A percentile compares a stretch with the other conserved stretches of the same genome.
phyloP scores from a whole-genome alignment of 2,113 vertebrate genomes.

The Dipodomys merriami region DNA sequence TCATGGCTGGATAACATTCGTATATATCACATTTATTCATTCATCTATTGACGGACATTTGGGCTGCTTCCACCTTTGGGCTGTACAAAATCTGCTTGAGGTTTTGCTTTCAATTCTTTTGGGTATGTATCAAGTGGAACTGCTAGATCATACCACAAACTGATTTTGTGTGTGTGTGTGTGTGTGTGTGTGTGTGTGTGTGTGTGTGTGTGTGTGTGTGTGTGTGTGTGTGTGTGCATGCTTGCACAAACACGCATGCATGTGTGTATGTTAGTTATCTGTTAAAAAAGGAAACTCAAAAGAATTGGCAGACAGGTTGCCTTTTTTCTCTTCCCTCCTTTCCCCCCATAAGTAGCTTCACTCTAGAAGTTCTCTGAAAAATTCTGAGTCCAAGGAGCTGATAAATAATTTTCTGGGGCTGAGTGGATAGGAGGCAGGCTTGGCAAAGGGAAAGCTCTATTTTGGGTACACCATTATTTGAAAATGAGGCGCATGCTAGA shows the following conservation, averaged over 20 bases:
- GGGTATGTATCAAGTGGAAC: not conserved
- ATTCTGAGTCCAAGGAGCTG: not conserved
- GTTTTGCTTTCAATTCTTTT: not conserved
- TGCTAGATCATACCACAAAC: not conserved
- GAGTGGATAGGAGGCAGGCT: not conserved
- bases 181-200: too few relatives aligned
- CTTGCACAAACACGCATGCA: not conserved
- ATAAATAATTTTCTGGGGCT: not conserved
- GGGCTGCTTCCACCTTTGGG: not conserved
- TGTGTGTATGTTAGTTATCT: not conserved
- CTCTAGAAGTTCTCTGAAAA: not conserved
- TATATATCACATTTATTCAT: not conserved
- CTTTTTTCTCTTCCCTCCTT: not conserved
- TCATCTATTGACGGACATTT: not conserved
- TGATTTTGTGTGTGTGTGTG: too few relatives aligned
- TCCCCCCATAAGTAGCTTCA: not conserved
- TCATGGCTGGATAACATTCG: not conserved
- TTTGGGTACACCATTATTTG: not conserved
- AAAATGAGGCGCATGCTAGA: not conserved
- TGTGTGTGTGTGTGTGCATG: too few relatives aligned
- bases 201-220: too few relatives aligned
- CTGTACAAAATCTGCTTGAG: not conserved
- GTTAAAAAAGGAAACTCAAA: not conserved
- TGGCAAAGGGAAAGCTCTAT: not conserved
- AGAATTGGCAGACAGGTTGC: not conserved